Base-by-base conservation (phyloP, 1,140 invertebrate species). In the Mactra quadrangularis region DNA sequence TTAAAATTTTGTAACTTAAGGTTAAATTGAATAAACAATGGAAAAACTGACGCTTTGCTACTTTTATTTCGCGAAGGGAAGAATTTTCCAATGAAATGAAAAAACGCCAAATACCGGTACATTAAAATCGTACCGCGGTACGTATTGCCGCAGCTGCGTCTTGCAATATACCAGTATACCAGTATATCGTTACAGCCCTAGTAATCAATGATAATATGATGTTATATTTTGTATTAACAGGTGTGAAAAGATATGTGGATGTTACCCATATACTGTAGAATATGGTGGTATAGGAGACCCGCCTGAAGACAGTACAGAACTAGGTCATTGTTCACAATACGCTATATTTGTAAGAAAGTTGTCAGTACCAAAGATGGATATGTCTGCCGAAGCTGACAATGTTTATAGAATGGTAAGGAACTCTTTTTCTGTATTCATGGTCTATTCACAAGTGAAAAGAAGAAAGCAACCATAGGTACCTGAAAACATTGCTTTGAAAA, bases 321-420 rank as follows among this genome's bases (percentile, higher is more conserved):
- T 91, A 2, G 91, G 91, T 33, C 83, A 59, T 59, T 92, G 91
- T 82, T 88, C 88, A n/a, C 91, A 92, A 71, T 85, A 86, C 3
- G 91, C 89, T 31, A 81, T 91, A 7, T 91, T 92, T 77, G 50
- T 53, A 0, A 84, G 76, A 59, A 47, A 53, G 15, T 15, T 19
- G n/a, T 31, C 33, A 15, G 55, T 76, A 35, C 52, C 22, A 31
- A 41, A 27, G 41, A 19, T 11, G 11, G 33, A 50, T 3, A 3
- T 19, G 15, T n/a, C 35, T 29, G 22, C 15, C 19, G 22, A 11
- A 1, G n/a, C 38, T 13, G 19, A 22, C 1, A 47, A 60, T 33
- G 59, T 13, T 25, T 81, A 81, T 53, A 41, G 6, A 33, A 31
- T 81, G 53, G 77, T 81, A 71, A 60, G 64, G n/a, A 59, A 88